Evolutionary conservation across 2,888 invertebrate species (phyloP).

Genomic region (Punctoribates punctum): DNA sequence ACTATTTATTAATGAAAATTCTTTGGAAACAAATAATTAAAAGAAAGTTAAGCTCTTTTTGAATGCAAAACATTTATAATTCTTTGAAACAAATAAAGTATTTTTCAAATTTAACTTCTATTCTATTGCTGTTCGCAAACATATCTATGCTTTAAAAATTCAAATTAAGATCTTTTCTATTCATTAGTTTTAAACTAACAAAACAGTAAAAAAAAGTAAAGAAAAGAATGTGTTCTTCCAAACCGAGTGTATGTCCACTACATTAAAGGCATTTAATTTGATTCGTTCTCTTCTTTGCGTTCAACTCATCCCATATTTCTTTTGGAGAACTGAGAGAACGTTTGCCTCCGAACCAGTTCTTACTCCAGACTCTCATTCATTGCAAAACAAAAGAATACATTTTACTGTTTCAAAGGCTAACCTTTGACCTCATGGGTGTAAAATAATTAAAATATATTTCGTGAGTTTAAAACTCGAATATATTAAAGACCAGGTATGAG

Average conservation of each 20-base stretch:
- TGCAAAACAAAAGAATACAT: slow-evolving; percentile 27
- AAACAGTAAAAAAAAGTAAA: neutral
- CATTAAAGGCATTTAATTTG: slow-evolving; percentile 23
- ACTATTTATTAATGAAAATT: neutral
- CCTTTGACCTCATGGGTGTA: neutral
- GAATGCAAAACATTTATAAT: neutral
- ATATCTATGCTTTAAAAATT: neutral
- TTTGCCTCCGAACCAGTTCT: slow-evolving; percentile 11
- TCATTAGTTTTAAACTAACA: neutral
- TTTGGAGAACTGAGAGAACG: neutral
- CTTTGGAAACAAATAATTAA: neutral
- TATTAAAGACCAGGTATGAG: neutral
- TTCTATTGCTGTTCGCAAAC: neutral
- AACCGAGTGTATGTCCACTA: neutral
- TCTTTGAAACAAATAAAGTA: neutral
- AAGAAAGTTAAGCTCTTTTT: neutral
- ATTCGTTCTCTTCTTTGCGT: neutral
- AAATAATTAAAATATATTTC: too few species aligned
- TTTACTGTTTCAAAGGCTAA: neutral
- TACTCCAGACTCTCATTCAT: slow-evolving; percentile 3
- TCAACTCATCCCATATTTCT: slow-evolving; percentile 15
- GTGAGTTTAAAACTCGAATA: too few species aligned
- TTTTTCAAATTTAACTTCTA: neutral
- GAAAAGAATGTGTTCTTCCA: neutral
- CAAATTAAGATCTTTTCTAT: slow-evolving; percentile 20